These are phyloP conservation scores for Apis dorsata DNA, from an alignment of 1,140 invertebrate species.

Conservation along the genomic window DNA sequence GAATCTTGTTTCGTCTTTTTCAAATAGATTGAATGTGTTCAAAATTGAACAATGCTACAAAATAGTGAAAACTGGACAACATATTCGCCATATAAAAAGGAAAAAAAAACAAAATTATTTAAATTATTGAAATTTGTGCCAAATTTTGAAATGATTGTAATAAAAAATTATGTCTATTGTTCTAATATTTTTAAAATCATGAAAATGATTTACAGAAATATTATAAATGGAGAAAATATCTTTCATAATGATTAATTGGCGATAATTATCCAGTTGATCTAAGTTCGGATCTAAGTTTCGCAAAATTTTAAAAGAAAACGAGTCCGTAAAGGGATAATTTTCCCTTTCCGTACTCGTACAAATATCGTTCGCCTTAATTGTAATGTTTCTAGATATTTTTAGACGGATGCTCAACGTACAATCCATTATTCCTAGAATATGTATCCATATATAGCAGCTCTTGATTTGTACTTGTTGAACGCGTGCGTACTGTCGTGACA, in stretches of 20 bases:
- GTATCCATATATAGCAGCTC: conserved; percentile 13
- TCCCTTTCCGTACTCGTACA: conserved; percentile 55
- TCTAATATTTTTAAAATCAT: not conserved
- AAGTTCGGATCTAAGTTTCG: not conserved
- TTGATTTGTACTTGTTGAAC: conserved; percentile 29
- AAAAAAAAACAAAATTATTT: not conserved
- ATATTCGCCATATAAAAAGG: not conserved
- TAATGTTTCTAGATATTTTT: conserved; percentile 67
- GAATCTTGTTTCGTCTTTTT: conserved; percentile 4
- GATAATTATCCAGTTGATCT: conserved; percentile 25
- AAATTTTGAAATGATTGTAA: conserved; percentile 50
- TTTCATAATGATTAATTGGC: not conserved
- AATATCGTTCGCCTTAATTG: conserved; percentile 66
- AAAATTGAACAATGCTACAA: not conserved
- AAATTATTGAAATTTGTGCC: conserved; percentile 40
- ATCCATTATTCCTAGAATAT: conserved; percentile 60
- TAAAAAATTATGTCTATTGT: not conserved
- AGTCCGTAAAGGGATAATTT: conserved; percentile 35
- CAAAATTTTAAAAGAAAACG: conserved; percentile 4
- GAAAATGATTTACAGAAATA: not conserved
- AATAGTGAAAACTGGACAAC: not conserved
- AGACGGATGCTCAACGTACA: conserved; percentile 70
- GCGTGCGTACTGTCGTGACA: not conserved
- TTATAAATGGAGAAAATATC: not conserved
- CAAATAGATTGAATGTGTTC: not conserved